Percentiles rank a stretch among this genome's conserved stretches.
These are phyloP conservation scores for Pterophyllum scalare DNA, from an alignment of 2,113 vertebrate species.

Conservation along the genomic window DNA sequence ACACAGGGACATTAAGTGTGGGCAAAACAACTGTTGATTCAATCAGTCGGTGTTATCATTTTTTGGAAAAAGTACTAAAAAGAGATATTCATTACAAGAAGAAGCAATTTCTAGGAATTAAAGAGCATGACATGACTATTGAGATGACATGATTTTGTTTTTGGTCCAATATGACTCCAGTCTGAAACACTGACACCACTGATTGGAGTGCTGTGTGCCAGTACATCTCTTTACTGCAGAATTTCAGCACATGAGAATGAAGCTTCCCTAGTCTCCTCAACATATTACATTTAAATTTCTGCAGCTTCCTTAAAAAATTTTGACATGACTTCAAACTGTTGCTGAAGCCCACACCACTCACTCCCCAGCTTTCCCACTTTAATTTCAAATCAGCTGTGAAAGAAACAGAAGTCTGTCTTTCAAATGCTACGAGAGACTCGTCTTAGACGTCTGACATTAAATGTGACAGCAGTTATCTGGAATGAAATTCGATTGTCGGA, in stretches of 20 bases:
- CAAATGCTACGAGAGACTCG: neutral
- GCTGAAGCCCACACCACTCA: neutral
- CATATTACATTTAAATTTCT: neutral
- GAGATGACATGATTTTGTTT: neutral
- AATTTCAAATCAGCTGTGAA: neutral
- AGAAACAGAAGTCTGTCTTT: neutral
- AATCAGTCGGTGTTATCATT: conserved; percentile 25
- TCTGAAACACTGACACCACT: neutral
- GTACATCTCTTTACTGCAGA: neutral
- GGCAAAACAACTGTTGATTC: conserved; percentile 29
- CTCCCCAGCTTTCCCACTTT: neutral
- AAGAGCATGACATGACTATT: neutral
- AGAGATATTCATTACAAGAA: neutral
- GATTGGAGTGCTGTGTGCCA: neutral
- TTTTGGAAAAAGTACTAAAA: neutral
- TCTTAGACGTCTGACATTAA: neutral
- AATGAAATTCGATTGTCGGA: neutral
- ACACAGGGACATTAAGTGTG: neutral
- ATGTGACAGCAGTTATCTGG: neutral
- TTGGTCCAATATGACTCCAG: neutral
- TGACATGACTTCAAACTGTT: neutral
- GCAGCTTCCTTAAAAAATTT: neutral
- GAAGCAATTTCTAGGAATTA: conserved; percentile 1
- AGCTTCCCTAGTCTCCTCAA: neutral
- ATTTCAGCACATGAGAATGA: neutral